Conservation (phyloP, 2,113 vertebrate species). For the Coturnix japonica region DNA sequence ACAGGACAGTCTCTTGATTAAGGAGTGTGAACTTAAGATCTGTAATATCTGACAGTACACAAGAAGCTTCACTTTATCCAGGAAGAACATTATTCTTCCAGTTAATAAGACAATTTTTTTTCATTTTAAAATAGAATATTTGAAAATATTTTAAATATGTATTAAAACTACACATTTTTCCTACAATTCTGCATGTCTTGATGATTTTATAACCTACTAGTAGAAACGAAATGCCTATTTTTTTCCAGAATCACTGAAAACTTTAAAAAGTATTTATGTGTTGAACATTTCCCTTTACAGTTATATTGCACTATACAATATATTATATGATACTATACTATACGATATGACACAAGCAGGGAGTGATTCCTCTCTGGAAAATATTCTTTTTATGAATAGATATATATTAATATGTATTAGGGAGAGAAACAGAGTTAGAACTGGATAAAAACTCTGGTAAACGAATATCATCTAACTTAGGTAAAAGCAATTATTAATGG, state of each 20-base stretch:
- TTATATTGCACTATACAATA: background rate
- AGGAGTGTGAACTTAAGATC: constrained; percentile 18
- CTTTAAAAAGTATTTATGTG: background rate
- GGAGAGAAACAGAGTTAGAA: background rate
- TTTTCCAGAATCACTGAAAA: background rate
- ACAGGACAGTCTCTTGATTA: constrained; percentile 10
- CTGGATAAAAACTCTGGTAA: background rate
- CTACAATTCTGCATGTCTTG: background rate
- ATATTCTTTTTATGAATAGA: background rate
- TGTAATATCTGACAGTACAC: background rate
- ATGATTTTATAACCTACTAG: background rate
- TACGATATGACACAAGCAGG: background rate
- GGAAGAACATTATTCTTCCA: background rate
- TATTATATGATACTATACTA: too few species aligned
- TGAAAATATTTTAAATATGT: background rate
- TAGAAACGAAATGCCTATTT: background rate
- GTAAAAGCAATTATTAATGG: constrained; percentile 7
- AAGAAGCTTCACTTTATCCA: background rate
- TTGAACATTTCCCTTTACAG: background rate
- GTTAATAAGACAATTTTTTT: background rate
- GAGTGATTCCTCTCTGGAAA: background rate
- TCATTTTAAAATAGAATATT: background rate
- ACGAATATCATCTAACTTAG: background rate
- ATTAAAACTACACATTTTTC: background rate
- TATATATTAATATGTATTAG: background rate